Evolutionary conservation across 2,113 vertebrate species (phyloP), one percentile per base, ranked within the genome.

Genomic region (Cisticola juncidis): DNA sequence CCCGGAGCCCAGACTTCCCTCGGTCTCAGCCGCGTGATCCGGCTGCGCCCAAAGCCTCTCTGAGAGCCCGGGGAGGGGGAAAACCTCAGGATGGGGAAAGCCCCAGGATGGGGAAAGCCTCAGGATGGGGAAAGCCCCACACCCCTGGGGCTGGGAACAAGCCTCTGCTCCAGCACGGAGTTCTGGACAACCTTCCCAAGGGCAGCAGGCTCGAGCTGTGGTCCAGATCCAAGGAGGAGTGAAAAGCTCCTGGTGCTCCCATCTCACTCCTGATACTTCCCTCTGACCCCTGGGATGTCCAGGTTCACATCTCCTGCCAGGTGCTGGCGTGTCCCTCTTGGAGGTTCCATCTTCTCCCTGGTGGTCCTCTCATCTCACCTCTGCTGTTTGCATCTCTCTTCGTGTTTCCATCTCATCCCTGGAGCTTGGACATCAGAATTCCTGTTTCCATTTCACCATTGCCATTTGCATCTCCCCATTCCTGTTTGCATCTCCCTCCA

Each of bases 11-110:
- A 2, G 57, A 6, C 42, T 57, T 29, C 10, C 45, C 51, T 53
- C 31, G 29, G 10, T 3, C 73, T 81, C 54, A 45, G 50, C 65
- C 17, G 0, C 0, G 0, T n/a, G 53, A 45, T 16, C 40, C 0
- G 0, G n/a, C 65, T 61, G 73, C 2, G 31, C 57, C 82, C 61
- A 53, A 40, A 79, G 48, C 38, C 50, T 51, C 61, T 53, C 48
- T 83, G 62, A 0, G 0, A 26, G 28, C 33, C 0, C 2, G 17
- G 54, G n/a, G 19, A 78, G 33, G 54, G 77, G 45, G 12, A 23
- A 36, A 88, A 24, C 22, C 33, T 9, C 58, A 6, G 38, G 38
- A 38, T 38, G 60, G 60, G 11, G 12, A 23, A 36, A 88, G 26
- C 22, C 33, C 8, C 58, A 6, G n/a, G 9, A 6, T n/a, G 60